These are phyloP conservation scores for Urosaurus nigricauda DNA, from an alignment of 2,797 vertebrate genomes.

Conservation along the genomic window DNA sequence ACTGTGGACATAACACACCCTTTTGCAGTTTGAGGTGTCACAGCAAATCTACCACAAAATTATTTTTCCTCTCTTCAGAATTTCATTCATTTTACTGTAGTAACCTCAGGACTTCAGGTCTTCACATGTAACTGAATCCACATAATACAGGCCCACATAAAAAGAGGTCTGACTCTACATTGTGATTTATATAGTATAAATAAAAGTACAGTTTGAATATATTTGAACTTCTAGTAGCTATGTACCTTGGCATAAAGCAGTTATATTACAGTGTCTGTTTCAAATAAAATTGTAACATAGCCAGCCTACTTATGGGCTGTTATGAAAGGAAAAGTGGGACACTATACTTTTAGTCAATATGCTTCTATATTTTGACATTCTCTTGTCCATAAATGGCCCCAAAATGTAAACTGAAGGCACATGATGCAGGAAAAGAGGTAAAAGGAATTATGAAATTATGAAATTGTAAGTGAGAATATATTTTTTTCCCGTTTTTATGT, in stretches of 20 bases:
- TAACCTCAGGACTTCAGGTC: too few relatives aligned
- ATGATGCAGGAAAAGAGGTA: background rate
- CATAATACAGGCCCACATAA: too few relatives aligned
- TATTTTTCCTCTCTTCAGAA: too few relatives aligned
- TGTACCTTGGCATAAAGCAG: constrained; percentile 9
- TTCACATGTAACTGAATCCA: too few relatives aligned
- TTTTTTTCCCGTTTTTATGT: too few relatives aligned
- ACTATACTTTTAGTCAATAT: background rate
- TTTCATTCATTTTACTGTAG: too few relatives aligned
- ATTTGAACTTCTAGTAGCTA: constrained; percentile 7
- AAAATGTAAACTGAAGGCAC: background rate
- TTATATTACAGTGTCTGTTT: background rate
- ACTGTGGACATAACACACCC: too few relatives aligned
- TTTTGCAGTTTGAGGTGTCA: too few relatives aligned
- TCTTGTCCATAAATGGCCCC: background rate
- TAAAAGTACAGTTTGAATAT: constrained; percentile 29
- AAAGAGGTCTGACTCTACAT: background rate
- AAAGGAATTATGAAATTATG: too few relatives aligned
- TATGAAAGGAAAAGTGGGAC: background rate
- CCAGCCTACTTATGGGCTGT: background rate
- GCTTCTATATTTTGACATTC: background rate
- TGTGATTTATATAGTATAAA: constrained; percentile 21
- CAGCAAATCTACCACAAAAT: too few relatives aligned
- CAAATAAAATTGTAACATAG: background rate
- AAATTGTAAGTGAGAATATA: too few relatives aligned